Evolutionary conservation across 2,888 invertebrate species (phyloP).

Genomic region (Adela reaumurella): DNA sequence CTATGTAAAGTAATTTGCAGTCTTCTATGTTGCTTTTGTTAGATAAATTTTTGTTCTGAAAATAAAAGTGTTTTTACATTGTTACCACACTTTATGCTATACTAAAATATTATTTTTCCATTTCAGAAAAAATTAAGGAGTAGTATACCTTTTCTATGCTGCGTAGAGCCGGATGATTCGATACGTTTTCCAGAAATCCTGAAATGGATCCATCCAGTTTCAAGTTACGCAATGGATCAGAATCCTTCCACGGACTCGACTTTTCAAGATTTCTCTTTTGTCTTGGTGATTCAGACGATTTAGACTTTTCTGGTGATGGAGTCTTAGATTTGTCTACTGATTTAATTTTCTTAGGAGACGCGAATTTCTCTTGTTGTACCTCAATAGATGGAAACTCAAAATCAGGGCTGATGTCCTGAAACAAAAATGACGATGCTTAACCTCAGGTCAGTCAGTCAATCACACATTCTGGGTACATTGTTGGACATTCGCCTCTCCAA

Average conservation of each 20-base stretch:
- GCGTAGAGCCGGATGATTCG: slow-evolving; percentile 22
- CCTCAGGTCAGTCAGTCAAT: too few species aligned
- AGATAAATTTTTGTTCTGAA: neutral
- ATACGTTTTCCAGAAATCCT: slow-evolving; percentile 20
- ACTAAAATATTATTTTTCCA: neutral
- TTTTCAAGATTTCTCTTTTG: neutral
- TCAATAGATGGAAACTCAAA: neutral
- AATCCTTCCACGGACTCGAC: slow-evolving; percentile 14
- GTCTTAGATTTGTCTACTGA: neutral
- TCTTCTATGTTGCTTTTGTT: slow-evolving; percentile 17
- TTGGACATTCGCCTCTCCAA: too few species aligned
- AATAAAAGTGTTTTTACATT: too few species aligned
- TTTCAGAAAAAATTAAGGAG: slow-evolving; percentile 13
- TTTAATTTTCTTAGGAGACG: neutral
- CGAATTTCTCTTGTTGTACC: neutral
- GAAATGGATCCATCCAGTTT: slow-evolving; percentile 24
- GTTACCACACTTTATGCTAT: too few species aligned
- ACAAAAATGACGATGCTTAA: too few species aligned
- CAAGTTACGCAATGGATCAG: slow-evolving; percentile 25
- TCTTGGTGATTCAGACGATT: neutral
- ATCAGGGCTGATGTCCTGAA: neutral
- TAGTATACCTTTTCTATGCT: slow-evolving; percentile 4
- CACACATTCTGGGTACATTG: too few species aligned
- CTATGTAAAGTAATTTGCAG: slow-evolving; percentile 53
- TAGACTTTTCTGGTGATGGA: neutral